Evolutionary conservation across 92 coral and sea anemone species (phyloP).

Genomic region (Zoanthus gigantus): DNA sequence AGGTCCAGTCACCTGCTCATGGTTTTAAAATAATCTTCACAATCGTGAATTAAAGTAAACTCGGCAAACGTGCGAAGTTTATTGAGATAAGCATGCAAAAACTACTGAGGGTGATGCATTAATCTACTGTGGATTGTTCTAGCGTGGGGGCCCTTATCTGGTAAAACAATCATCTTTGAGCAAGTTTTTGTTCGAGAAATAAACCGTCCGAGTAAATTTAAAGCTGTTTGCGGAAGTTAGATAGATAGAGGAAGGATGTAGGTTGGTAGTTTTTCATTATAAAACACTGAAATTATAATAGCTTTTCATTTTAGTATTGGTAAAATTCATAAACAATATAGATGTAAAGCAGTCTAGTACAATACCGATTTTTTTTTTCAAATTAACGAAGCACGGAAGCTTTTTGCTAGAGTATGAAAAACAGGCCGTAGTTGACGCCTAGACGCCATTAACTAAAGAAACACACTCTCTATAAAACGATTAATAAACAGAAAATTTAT

Average conservation of each 20-base stretch:
- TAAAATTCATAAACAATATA: slow-evolving; percentile 77
- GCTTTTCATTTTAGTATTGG: slow-evolving; percentile 78
- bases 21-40: slow-evolving; percentile 62
- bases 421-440: slow-evolving; percentile 59
- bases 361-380: slow-evolving; percentile 61
- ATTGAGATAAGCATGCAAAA: slow-evolving; percentile 74
- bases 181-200: slow-evolving; percentile 59
- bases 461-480: slow-evolving; percentile 37
- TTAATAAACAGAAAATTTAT: slow-evolving; percentile 39
- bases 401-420: slow-evolving; percentile 50
- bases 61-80: slow-evolving; percentile 75
- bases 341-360: slow-evolving; percentile 69
- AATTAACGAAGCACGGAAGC: slow-evolving; percentile 71
- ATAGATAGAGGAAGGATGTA: slow-evolving; percentile 75
- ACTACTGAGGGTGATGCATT: slow-evolving; percentile 73
- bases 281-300: slow-evolving; percentile 66
- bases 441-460: slow-evolving; percentile 51
- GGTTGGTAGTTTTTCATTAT: slow-evolving; percentile 76
- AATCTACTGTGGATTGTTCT: slow-evolving; percentile 83
- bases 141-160: slow-evolving; percentile 63
- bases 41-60: slow-evolving; percentile 79
- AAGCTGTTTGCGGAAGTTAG: slow-evolving; percentile 90
- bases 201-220: slow-evolving; percentile 84
- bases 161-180: slow-evolving; percentile 75
- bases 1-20: slow-evolving; percentile 66